Conservation (phyloP, 2,888 invertebrate species). For the Cordilura impudica region DNA sequence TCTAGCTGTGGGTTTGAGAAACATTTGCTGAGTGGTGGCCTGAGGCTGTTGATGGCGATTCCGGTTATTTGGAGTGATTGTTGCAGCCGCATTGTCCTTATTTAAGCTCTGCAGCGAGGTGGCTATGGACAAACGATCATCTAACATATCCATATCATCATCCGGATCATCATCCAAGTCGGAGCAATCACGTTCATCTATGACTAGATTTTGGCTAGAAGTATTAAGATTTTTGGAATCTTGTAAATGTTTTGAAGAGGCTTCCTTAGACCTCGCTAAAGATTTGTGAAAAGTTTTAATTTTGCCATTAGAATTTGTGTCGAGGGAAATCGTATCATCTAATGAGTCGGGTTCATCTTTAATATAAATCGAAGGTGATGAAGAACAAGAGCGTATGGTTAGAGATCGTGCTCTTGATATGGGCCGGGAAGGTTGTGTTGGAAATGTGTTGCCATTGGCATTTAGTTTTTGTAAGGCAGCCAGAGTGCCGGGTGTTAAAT, state of each 20-base stretch:
- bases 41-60: conserved; percentile 28
- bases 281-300: conserved; percentile 32
- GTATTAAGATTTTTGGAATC: conserved; percentile 53
- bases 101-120: conserved; percentile 42
- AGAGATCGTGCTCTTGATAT: conserved; percentile 56
- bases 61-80: background rate
- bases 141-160: conserved; percentile 67
- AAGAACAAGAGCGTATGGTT: conserved; percentile 69
- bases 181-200: conserved; percentile 69
- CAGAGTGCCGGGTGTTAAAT: conserved; percentile 62
- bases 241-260: conserved; percentile 31
- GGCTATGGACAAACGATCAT: conserved; percentile 55
- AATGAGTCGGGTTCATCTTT: conserved; percentile 74
- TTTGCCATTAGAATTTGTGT: conserved; percentile 60
- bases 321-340: conserved; percentile 64
- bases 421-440: conserved; percentile 32
- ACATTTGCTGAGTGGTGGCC: conserved; percentile 4
- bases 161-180: conserved; percentile 69
- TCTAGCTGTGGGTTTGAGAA: conserved; percentile 67
- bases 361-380: conserved; percentile 75
- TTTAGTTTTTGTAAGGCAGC: conserved; percentile 65
- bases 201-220: conserved; percentile 66
- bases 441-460: conserved; percentile 28
- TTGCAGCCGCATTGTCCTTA: conserved; percentile 9
- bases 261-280: conserved; percentile 24